Conservation (phyloP, 2,113 vertebrate species). For the Fukomys damarensis region DNA sequence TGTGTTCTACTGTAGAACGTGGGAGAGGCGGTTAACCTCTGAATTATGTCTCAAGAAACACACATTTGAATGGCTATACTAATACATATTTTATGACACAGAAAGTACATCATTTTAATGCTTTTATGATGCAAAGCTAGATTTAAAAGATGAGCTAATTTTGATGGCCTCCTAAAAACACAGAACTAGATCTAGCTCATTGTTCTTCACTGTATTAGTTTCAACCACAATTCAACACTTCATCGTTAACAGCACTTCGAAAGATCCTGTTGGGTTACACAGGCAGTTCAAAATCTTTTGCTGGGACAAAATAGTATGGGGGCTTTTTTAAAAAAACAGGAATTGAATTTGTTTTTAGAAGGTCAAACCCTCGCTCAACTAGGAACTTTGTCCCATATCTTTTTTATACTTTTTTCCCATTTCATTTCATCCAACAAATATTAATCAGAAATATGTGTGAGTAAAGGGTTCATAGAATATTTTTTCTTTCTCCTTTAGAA, state of each 20-base stretch:
- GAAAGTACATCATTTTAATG: background rate
- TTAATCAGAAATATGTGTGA: background rate
- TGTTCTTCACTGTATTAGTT: background rate
- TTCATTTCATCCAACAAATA: background rate
- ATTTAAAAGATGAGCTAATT: background rate
- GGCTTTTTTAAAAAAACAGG: background rate
- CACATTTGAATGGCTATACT: background rate
- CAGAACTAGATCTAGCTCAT: background rate
- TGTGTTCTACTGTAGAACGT: background rate
- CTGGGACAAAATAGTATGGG: background rate
- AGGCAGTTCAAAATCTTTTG: background rate
- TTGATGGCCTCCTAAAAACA: background rate
- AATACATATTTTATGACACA: background rate
- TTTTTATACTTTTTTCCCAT: background rate
- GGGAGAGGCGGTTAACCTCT: background rate
- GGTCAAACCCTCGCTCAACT: background rate
- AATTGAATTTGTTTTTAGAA: slow-evolving; percentile 7
- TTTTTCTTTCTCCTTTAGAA: slow-evolving; percentile 4
- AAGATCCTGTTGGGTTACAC: background rate
- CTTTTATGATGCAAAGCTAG: background rate
- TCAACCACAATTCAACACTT: background rate
- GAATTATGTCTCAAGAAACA: background rate
- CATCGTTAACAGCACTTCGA: background rate
- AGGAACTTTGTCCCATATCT: background rate
- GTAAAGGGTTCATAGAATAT: slow-evolving; percentile 42